Evolutionary conservation across 2,888 invertebrate species (phyloP), one percentile per base, ranked within the genome.

Genomic region (Cenopis cana): DNA sequence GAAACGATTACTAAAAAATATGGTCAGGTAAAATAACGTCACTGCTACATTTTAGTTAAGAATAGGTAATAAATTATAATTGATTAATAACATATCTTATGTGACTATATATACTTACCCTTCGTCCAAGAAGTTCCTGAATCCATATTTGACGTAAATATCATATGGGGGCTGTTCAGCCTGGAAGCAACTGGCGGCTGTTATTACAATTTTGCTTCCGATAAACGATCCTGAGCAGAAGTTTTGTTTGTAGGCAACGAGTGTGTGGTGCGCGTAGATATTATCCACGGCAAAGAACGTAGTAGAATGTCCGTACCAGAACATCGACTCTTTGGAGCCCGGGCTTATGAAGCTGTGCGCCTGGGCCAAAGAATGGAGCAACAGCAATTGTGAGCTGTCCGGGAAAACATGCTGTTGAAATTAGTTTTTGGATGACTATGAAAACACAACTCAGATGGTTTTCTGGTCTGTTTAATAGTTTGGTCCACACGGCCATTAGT

Each of bases 171-270:
- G 14, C 70, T 17, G 8, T 56, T 17, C 29, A 10, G 9, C 75
- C 1, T 76, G 50, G 18, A 90, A 82, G 76, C 92, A 91, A 70
- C 87, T 88, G 1, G 93, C 92, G 0, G 83, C 82, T 0, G 90
- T 90, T 1, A 90, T 62, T 0, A 88, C 87, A 4, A 86, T 80
- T 64, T 78, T 83, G 73, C 90, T 91, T 33, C 80, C 75, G 49
- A 91, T 77, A 50, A 93, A 74, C 38, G 80, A 78, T 0, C 91
- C 93, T 1, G 93, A 91, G 73, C 93, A 93, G 76, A 84, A 92
- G 50, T 81, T 73, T 9, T 73, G 79, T 8, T 76, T 79, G 66
- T 88, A 89, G 14, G 86, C 86, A 12, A 92, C 81, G 11, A 91
- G 78, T 5, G 83, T 85, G 60, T 91, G 90, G 70, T 85, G 82